A percentile compares a stretch with the other conserved stretches of the same genome.
These are phyloP conservation scores for Schizothorax lantsangensis DNA, from an alignment of 2,797 vertebrate species.

Conservation along the genomic window DNA sequence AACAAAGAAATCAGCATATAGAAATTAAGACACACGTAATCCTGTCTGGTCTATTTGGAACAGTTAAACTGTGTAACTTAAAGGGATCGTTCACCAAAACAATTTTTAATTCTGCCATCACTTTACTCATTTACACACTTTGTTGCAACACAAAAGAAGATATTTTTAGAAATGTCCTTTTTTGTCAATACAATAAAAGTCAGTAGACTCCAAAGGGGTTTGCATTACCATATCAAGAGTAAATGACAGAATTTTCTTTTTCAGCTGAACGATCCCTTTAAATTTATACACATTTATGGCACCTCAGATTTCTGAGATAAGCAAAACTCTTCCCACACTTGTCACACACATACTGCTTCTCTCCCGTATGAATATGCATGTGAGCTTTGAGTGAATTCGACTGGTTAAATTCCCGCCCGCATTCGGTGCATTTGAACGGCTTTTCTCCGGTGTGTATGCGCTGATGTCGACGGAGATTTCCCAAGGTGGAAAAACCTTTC, in stretches of 20 bases:
- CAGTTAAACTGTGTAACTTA: neutral
- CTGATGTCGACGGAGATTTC: constrained; percentile 79
- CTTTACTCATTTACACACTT: neutral
- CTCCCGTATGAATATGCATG: constrained; percentile 78
- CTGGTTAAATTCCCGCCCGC: constrained; percentile 80
- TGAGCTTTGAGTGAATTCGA: constrained; percentile 81
- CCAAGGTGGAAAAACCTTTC: constrained; percentile 76
- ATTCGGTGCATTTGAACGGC: constrained; percentile 75
- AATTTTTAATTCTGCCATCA: neutral
- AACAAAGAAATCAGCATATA: neutral
- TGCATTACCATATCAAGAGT: neutral
- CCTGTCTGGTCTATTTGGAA: neutral
- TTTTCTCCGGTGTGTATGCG: constrained; percentile 81
- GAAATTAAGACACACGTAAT: neutral
- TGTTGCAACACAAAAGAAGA: neutral
- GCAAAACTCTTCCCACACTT: constrained; percentile 80
- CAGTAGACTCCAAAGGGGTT: neutral
- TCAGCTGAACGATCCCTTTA: constrained; percentile 4
- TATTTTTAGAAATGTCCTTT: neutral
- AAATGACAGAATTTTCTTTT: neutral
- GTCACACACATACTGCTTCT: constrained; percentile 79
- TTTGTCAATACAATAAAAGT: neutral
- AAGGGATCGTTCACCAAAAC: neutral
- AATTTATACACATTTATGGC: constrained; percentile 78
- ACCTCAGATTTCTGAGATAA: constrained; percentile 78